Evolutionary conservation across 2,113 vertebrate genomes (phyloP).

Genomic region (Hydropotes inermis): DNA sequence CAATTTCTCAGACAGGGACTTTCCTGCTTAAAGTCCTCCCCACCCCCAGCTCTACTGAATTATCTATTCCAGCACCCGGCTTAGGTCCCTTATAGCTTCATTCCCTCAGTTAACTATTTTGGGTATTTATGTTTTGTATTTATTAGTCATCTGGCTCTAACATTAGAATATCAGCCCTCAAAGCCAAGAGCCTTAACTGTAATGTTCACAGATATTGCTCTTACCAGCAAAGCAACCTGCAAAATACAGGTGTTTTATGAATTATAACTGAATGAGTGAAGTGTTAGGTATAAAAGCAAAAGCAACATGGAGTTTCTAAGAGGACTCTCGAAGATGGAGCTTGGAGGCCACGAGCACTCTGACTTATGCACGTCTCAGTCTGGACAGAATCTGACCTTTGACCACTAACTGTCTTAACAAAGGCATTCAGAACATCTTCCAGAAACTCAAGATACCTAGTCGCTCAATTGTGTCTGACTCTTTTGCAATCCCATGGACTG

Average conservation of each 20-base stretch:
- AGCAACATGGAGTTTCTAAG: neutral
- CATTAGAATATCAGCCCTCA: neutral
- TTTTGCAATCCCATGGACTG: neutral
- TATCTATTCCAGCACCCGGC: neutral
- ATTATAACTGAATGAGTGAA: neutral
- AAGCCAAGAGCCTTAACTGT: neutral
- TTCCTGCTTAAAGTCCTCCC: neutral
- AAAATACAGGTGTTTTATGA: neutral
- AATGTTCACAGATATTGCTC: neutral
- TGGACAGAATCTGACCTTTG: neutral
- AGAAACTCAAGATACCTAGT: neutral
- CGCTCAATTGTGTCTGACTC: neutral
- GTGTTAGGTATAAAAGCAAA: neutral
- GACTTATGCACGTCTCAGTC: neutral
- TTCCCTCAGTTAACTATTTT: neutral
- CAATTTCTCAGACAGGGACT: neutral
- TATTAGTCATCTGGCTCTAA: neutral
- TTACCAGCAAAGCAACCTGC: neutral
- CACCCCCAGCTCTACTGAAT: neutral
- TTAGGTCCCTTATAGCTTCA: neutral
- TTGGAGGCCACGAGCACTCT: neutral
- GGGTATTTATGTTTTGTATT: neutral
- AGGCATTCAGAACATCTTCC: neutral
- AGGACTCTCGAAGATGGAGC: neutral
- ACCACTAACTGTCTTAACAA: neutral